Conservation (phyloP, 2,888 invertebrate genomes). For the Steinernema carpocapsae region DNA sequence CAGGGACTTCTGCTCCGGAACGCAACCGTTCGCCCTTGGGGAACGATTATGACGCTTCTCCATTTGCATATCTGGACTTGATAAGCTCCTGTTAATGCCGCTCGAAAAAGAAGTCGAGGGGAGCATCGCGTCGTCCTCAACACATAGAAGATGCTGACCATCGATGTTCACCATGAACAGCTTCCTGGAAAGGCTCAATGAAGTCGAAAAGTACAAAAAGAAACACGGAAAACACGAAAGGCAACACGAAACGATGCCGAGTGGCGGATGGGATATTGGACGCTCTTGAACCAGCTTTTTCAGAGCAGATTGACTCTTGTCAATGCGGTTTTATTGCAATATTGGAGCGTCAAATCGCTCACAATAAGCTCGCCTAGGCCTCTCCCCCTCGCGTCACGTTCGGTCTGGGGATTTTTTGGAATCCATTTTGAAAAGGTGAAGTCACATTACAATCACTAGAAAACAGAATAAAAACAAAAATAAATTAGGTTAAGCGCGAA, state of each 20-base stretch:
- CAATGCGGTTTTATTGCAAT: neutral
- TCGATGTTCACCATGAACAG: slow-evolving; percentile 19
- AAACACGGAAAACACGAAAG: neutral
- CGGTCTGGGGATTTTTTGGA: neutral
- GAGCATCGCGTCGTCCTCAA: neutral
- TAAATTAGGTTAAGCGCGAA: neutral
- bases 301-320: slow-evolving; percentile 31
- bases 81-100: slow-evolving; percentile 18
- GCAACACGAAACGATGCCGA: neutral
- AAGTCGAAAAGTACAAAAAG: neutral
- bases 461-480: neutral
- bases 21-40: neutral
- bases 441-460: neutral
- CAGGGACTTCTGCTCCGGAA: neutral
- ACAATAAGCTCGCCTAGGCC: neutral
- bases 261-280: slow-evolving; percentile 3
- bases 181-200: neutral
- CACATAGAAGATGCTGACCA: slow-evolving; percentile 6
- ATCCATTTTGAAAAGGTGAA: too few relatives aligned
- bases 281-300: slow-evolving; percentile 25
- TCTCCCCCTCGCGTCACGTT: neutral
- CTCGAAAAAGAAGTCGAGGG: slow-evolving; percentile 26
- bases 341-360: slow-evolving; percentile 4
- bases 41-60: neutral
- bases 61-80: slow-evolving; percentile 25